phyloP scores from a whole-genome alignment of 2,888 invertebrate species.

The Asteroscopus sphinx region DNA sequence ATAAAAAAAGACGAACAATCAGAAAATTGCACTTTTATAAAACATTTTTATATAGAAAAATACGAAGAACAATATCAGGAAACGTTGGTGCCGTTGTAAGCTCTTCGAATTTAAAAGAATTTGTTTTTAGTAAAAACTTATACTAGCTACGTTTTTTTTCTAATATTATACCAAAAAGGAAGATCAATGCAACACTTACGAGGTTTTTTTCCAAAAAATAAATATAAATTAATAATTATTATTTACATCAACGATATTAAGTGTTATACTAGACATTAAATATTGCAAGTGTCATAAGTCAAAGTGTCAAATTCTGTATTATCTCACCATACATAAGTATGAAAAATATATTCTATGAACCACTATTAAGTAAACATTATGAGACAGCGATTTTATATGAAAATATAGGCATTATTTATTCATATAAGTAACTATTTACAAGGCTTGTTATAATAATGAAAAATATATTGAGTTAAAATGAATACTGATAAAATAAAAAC shows the following conservation, averaged over 20 bases:
- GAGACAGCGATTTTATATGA: constrained; percentile 78
- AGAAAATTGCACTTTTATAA: constrained; percentile 56
- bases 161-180: constrained; percentile 60
- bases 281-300: constrained; percentile 85
- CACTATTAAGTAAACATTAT: constrained; percentile 69
- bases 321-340: constrained; percentile 62
- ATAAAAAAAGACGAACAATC: constrained; percentile 49
- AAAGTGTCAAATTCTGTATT: constrained; percentile 68
- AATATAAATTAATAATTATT: constrained; percentile 60
- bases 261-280: constrained; percentile 73
- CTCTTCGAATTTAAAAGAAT: constrained; percentile 65
- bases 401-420: constrained; percentile 81
- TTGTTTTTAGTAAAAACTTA: constrained; percentile 60
- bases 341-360: constrained; percentile 83
- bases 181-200: constrained; percentile 58
- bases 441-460: constrained; percentile 59
- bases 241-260: constrained; percentile 78
- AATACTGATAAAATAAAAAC: constrained; percentile 79
- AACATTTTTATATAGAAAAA: constrained; percentile 59
- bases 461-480: constrained; percentile 66
- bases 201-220: constrained; percentile 59
- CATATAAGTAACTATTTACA: constrained; percentile 79
- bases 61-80: constrained; percentile 56
- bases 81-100: constrained; percentile 70
- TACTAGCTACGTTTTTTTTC: constrained; percentile 47